Conservation (phyloP, 2,113 vertebrate genomes). For the Megaptera novaeangliae region DNA sequence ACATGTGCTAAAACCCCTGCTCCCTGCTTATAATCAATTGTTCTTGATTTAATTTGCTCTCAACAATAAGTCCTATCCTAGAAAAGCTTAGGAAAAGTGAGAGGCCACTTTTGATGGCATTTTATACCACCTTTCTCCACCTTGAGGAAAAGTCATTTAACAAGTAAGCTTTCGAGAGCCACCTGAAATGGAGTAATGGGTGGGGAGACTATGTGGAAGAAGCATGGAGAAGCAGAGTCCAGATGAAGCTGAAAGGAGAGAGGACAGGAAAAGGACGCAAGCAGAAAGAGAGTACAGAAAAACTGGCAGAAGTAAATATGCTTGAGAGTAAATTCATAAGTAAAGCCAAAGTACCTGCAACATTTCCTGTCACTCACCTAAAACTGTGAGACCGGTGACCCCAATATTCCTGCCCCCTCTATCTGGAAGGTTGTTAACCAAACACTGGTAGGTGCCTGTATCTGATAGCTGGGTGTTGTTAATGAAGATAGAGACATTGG, state of each 20-base stretch:
- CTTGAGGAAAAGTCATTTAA: background rate
- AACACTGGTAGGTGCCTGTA: constrained; percentile 98
- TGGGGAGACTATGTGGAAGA: background rate
- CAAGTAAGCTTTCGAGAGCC: background rate
- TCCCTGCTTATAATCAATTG: background rate
- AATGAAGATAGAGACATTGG: constrained; percentile 99
- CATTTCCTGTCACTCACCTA: constrained; percentile 85
- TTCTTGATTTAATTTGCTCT: background rate
- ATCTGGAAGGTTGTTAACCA: constrained; percentile 98
- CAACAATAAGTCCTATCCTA: background rate
- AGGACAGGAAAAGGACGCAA: background rate
- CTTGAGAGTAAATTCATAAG: background rate
- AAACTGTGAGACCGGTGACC: constrained; percentile 95
- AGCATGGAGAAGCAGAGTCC: background rate
- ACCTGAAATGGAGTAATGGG: background rate
- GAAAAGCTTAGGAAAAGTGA: background rate
- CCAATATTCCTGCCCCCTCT: constrained; percentile 95
- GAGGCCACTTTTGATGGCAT: background rate
- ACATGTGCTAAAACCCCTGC: background rate
- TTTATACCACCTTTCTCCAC: background rate
- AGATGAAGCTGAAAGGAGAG: background rate
- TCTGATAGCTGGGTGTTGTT: constrained; percentile 98
- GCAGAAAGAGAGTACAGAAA: background rate
- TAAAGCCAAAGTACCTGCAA: background rate
- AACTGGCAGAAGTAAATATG: background rate